A percentile compares a stretch with the other conserved stretches of the same genome.
phyloP scores from a whole-genome alignment of 2,888 invertebrate genomes.

The Noctua pronuba region DNA sequence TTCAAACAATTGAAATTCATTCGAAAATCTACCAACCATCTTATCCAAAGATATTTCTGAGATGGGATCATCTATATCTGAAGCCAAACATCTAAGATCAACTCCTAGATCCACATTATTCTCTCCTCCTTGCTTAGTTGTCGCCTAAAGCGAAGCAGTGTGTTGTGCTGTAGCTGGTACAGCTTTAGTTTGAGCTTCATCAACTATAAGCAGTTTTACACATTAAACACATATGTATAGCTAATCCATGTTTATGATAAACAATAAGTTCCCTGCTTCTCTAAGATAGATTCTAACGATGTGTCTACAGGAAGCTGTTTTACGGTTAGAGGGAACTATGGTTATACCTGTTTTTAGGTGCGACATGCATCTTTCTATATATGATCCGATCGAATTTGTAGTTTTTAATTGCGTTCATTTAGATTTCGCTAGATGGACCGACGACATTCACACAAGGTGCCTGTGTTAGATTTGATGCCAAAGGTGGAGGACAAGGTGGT shows the following conservation, averaged over 20 bases:
- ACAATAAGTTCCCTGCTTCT: conserved; percentile 25
- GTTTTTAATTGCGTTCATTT: neutral
- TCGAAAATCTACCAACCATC: too few species aligned
- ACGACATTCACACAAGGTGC: neutral
- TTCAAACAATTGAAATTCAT: neutral
- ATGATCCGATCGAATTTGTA: neutral
- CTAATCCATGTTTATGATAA: conserved; percentile 30
- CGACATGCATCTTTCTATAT: neutral
- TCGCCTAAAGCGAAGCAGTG: conserved; percentile 61
- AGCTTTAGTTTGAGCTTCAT: conserved; percentile 56
- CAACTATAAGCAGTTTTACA: conserved; percentile 53
- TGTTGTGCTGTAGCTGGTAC: conserved; percentile 56
- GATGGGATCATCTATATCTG: neutral
- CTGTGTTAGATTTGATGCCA: neutral
- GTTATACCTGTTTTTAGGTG: neutral
- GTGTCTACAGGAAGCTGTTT: conserved; percentile 4
- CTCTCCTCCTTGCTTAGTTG: conserved; percentile 50
- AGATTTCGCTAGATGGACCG: neutral
- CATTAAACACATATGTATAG: conserved; percentile 32
- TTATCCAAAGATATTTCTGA: neutral
- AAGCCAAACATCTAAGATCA: neutral
- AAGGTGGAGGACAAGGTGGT: neutral
- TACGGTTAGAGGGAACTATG: neutral
- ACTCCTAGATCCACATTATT: conserved; percentile 45
- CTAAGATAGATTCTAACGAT: conserved; percentile 1